Evolutionary conservation across 2,888 invertebrate species (phyloP).

Genomic region (Rhingia campestris): DNA sequence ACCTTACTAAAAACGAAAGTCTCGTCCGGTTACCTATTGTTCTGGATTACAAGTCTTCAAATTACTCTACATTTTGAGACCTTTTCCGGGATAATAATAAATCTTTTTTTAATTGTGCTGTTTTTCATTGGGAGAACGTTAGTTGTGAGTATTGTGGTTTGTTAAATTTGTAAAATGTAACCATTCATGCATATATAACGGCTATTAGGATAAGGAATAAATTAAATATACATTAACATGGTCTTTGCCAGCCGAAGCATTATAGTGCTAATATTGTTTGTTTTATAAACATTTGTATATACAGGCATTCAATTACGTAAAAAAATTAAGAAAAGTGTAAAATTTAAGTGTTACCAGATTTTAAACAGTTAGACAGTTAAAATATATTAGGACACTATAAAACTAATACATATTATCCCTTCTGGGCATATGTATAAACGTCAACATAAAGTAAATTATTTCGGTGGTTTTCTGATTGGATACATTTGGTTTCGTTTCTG

Average conservation of each 20-base stretch:
- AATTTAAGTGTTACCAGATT: too few relatives aligned
- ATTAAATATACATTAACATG: neutral
- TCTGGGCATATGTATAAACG: too few relatives aligned
- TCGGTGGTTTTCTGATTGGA: too few relatives aligned
- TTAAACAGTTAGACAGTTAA: too few relatives aligned
- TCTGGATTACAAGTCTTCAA: neutral
- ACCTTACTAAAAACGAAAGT: conserved; percentile 7
- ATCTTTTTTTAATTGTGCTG: neutral
- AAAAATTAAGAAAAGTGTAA: too few relatives aligned
- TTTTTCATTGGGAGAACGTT: conserved; percentile 7
- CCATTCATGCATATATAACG: neutral
- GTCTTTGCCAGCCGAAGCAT: conserved; percentile 7
- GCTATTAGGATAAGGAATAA: neutral
- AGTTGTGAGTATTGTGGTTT: conserved; percentile 20
- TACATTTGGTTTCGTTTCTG: too few relatives aligned
- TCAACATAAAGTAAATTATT: too few relatives aligned
- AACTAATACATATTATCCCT: too few relatives aligned
- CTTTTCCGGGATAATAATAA: neutral
- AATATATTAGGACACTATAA: too few relatives aligned
- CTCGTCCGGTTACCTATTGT: neutral
- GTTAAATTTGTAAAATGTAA: neutral
- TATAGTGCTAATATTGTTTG: neutral
- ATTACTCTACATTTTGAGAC: neutral
- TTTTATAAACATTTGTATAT: neutral
- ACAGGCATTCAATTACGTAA: too few relatives aligned